Conservation (phyloP, 2,797 vertebrate species). For the Graptemys geographica region DNA sequence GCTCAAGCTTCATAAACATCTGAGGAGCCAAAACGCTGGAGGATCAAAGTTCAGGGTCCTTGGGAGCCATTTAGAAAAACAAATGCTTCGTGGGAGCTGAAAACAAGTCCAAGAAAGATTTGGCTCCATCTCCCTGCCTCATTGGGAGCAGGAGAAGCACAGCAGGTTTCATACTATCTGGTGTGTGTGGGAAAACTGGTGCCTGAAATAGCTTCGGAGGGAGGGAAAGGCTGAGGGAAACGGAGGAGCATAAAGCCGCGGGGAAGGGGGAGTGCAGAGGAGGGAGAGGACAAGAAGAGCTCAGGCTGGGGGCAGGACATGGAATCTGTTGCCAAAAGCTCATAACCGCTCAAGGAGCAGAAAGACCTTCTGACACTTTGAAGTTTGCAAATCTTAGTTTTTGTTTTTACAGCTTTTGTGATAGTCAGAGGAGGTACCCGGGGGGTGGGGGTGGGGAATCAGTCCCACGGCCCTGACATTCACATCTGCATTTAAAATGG, state of each 20-base stretch:
- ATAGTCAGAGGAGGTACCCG: not conserved
- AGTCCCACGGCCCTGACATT: not conserved
- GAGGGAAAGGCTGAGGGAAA: not conserved
- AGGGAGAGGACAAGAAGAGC: rapidly evolving
- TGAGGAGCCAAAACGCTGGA: slow-evolving; percentile 19
- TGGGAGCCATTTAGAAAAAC: slow-evolving; percentile 4
- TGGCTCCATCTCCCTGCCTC: not conserved
- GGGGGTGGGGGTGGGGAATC: not conserved
- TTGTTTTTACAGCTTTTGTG: not conserved
- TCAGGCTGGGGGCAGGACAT: not conserved
- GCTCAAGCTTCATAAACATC: slow-evolving; percentile 22
- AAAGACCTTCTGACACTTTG: rapidly evolving
- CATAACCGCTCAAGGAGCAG: not conserved
- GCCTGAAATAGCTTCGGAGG: not conserved
- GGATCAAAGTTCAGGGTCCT: slow-evolving; percentile 39
- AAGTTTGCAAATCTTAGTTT: not conserved
- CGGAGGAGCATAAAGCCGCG: not conserved
- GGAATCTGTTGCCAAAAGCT: not conserved
- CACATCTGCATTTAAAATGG: not conserved
- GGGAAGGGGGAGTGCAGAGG: not conserved
- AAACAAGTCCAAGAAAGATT: not conserved
- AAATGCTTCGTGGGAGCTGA: slow-evolving; percentile 25
- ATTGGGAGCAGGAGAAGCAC: not conserved
- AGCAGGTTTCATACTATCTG: not conserved
- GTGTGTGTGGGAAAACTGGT: not conserved